These are phyloP conservation scores for Dinocampus coccinellae DNA, from an alignment of 2,888 invertebrate genomes.

Conservation along the genomic window DNA sequence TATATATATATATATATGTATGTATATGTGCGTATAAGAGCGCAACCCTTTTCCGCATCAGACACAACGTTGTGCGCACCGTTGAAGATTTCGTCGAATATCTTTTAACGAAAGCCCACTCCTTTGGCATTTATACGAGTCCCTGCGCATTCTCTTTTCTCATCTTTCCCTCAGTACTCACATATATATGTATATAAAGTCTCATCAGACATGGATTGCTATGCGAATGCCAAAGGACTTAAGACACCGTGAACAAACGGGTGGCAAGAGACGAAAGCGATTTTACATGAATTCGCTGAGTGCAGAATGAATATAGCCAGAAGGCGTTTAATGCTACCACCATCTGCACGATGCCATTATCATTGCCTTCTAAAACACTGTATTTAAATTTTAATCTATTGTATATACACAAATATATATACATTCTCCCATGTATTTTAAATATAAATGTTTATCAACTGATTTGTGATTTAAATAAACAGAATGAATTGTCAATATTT, in stretches of 20 bases:
- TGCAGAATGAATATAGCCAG: constrained; percentile 31
- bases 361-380: constrained; percentile 4
- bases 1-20: background rate
- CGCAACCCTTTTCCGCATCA: background rate
- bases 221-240: constrained; percentile 32
- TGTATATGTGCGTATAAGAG: too few relatives aligned
- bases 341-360: constrained; percentile 29
- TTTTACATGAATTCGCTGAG: constrained; percentile 31
- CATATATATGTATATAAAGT: background rate
- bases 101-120: constrained; percentile 25
- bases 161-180: background rate
- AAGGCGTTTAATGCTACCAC: constrained; percentile 26
- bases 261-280: constrained; percentile 33
- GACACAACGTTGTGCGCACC: background rate
- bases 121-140: background rate
- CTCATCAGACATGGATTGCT: constrained; percentile 13
- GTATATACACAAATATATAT: background rate
- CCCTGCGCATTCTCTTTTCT: background rate
- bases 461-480: background rate
- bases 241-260: constrained; percentile 37
- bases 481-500: too few relatives aligned
- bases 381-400: constrained; percentile 1
- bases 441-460: background rate
- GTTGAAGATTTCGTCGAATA: background rate
- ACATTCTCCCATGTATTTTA: background rate